These are phyloP conservation scores for Pinctada fucata DNA, from an alignment of 2,888 invertebrate species.

Conservation along the genomic window DNA sequence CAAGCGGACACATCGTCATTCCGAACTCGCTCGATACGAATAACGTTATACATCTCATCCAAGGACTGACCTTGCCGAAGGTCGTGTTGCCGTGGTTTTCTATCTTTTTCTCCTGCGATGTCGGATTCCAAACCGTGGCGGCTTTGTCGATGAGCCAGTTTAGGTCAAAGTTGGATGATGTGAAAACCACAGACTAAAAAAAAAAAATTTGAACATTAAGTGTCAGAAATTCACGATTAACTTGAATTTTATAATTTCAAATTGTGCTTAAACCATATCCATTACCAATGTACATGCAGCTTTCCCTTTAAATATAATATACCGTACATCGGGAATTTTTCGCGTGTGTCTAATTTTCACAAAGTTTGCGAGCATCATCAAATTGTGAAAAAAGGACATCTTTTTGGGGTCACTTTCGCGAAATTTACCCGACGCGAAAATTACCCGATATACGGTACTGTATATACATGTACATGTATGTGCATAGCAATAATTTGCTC, in stretches of 20 bases:
- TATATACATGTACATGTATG: too few relatives aligned
- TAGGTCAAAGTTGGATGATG: conserved; percentile 87
- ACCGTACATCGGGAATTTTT: too few relatives aligned
- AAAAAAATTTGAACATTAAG: not conserved
- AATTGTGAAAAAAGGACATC: too few relatives aligned
- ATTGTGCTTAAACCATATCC: not conserved
- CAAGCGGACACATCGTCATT: conserved; percentile 89
- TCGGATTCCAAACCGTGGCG: conserved; percentile 87
- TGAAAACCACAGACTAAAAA: conserved; percentile 84
- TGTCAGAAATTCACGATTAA: not conserved
- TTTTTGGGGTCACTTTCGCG: too few relatives aligned
- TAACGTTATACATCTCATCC: conserved; percentile 86
- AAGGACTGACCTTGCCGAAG: conserved; percentile 72
- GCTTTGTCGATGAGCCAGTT: conserved; percentile 95
- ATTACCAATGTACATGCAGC: too few relatives aligned
- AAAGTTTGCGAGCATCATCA: too few relatives aligned
- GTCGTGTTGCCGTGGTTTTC: conserved; percentile 52
- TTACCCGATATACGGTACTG: too few relatives aligned
- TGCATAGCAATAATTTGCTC: too few relatives aligned
- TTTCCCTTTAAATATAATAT: too few relatives aligned
- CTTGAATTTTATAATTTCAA: not conserved
- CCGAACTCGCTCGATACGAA: conserved; percentile 91
- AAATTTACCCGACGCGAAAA: too few relatives aligned
- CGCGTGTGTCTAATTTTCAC: too few relatives aligned
- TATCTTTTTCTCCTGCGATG: conserved; percentile 60